Evolutionary conservation across 2,797 vertebrate genomes (phyloP).

Genomic region (Ciconia nigra): DNA sequence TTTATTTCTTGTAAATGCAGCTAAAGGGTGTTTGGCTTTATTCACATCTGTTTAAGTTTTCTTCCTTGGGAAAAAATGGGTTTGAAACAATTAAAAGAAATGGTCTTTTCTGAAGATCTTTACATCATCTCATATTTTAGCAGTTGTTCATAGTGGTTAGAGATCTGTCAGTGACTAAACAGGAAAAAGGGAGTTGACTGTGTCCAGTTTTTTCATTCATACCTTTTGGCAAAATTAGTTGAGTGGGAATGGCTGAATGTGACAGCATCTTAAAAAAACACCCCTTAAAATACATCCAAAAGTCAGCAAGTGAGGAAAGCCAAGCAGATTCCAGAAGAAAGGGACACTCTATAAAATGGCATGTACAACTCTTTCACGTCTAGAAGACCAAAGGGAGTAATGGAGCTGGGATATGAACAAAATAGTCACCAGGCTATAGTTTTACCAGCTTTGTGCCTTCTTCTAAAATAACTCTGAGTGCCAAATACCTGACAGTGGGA

Average conservation of each 20-base stretch:
- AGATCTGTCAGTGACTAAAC: background rate
- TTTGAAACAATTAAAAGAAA: background rate
- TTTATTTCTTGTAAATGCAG: background rate
- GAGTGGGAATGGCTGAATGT: background rate
- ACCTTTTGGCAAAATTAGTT: background rate
- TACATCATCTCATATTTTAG: background rate
- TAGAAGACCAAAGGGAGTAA: background rate
- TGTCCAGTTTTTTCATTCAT: background rate
- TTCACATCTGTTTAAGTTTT: background rate
- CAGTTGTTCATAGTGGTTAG: background rate
- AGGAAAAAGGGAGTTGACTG: background rate
- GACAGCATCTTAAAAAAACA: background rate
- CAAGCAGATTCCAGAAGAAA: background rate
- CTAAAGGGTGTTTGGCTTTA: background rate
- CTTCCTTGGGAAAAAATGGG: background rate
- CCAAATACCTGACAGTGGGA: background rate
- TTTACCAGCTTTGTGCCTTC: background rate
- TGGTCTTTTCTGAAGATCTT: background rate
- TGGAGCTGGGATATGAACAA: background rate
- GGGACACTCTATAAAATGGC: background rate
- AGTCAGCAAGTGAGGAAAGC: background rate
- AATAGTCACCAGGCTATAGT: background rate
- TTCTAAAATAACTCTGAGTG: background rate
- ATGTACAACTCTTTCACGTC: background rate
- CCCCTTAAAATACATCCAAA: background rate